phyloP scores from a whole-genome alignment of 1,140 invertebrate species.

The Artemia franciscana region DNA sequence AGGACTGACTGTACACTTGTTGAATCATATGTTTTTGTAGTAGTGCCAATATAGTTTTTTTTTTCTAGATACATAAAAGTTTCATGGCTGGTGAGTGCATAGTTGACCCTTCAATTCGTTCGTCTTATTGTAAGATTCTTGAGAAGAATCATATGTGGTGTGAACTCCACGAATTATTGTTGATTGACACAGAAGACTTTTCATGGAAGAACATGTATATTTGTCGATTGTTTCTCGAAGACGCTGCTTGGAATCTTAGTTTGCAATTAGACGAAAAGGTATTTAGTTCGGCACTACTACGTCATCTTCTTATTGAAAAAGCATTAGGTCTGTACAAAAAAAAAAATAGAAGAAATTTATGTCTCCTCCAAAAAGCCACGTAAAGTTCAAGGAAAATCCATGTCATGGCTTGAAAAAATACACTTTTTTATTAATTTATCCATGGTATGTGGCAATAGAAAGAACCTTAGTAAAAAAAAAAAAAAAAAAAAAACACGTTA shows the following conservation, averaged over 20 bases:
- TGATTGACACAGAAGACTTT: not conserved
- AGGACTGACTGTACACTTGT: too few species aligned
- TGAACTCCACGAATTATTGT: not conserved
- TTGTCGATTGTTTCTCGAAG: not conserved
- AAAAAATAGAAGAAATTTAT: too few species aligned
- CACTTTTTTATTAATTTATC: too few species aligned
- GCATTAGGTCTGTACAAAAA: too few species aligned
- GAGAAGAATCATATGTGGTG: not conserved
- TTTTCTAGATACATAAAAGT: not conserved
- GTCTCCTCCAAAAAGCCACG: too few species aligned
- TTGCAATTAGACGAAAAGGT: not conserved
- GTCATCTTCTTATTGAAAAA: too few species aligned
- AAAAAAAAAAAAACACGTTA: too few species aligned
- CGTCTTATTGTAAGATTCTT: not conserved
- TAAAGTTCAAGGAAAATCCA: too few species aligned
- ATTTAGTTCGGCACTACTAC: too few species aligned
- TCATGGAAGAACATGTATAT: not conserved
- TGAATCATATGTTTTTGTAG: not conserved
- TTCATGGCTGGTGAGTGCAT: not conserved
- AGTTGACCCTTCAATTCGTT: not conserved
- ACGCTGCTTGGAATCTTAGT: not conserved
- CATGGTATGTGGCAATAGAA: too few species aligned
- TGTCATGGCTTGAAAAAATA: too few species aligned
- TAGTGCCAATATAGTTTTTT: not conserved
- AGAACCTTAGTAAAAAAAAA: too few species aligned